Percentiles rank a stretch among this genome's conserved stretches.
phyloP scores from a whole-genome alignment of 2,888 invertebrate species.

The Timema cristinae region DNA sequence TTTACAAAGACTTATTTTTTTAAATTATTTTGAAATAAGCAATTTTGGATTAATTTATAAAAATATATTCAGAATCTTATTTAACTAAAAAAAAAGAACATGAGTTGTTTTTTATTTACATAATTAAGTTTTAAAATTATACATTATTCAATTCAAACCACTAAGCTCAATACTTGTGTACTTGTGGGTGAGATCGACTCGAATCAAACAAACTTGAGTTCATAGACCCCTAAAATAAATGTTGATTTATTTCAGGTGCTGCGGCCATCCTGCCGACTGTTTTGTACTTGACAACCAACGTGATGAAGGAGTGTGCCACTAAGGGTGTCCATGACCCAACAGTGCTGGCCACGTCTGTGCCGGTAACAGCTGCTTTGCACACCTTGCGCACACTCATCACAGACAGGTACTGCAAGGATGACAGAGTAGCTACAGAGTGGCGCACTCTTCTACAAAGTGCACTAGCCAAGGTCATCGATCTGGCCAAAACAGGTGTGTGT shows the following conservation, averaged over 20 bases:
- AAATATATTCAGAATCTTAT: no score
- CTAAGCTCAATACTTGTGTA: no score
- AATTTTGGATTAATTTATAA: no score
- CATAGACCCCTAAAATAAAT: not conserved
- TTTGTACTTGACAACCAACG: constrained; percentile 84
- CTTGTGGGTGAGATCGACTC: no score
- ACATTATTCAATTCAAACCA: no score
- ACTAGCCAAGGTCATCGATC: constrained; percentile 82
- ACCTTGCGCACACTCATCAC: constrained; percentile 65
- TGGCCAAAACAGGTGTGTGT: constrained; percentile 72
- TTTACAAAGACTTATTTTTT: no score
- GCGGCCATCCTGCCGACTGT: constrained; percentile 86
- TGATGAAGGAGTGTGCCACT: constrained; percentile 78
- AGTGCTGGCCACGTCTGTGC: constrained; percentile 62
- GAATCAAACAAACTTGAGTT: not conserved
- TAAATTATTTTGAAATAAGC: no score
- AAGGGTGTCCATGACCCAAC: constrained; percentile 47
- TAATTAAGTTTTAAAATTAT: no score
- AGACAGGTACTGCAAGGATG: constrained; percentile 61
- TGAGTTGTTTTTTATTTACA: no score
- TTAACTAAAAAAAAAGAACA: no score
- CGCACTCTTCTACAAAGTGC: constrained; percentile 80
- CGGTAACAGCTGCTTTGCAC: constrained; percentile 73
- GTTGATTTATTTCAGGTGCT: constrained; percentile 55
- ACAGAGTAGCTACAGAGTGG: constrained; percentile 65